Conservation (phyloP, 2,888 invertebrate genomes). For the Diloba caeruleocephala region DNA sequence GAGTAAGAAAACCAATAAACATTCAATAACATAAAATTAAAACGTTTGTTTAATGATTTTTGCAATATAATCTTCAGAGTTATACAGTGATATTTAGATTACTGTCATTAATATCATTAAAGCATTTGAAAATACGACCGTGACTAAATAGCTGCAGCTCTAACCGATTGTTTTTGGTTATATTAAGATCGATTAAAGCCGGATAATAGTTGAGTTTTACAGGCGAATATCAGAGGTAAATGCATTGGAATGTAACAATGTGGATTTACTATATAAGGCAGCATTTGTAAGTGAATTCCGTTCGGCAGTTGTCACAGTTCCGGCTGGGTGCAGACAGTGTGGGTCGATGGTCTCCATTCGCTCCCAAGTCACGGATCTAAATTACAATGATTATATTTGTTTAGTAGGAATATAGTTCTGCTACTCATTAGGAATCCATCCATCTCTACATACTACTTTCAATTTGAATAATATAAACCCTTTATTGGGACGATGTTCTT, state of each 20-base stretch:
- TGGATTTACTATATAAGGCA: conserved; percentile 54
- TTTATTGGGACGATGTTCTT: too few relatives aligned
- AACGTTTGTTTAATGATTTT: conserved; percentile 10
- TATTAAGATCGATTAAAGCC: conserved; percentile 19
- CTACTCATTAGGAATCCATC: too few relatives aligned
- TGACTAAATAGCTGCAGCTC: conserved; percentile 25
- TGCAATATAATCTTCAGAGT: conserved; percentile 17
- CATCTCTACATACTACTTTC: too few relatives aligned
- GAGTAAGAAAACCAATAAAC: conserved; percentile 21
- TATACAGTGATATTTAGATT: conserved; percentile 24
- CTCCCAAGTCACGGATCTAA: conserved; percentile 8
- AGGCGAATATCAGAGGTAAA: conserved; percentile 27
- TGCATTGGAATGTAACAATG: conserved; percentile 53
- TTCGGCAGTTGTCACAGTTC: conserved; percentile 58
- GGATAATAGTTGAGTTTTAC: conserved; percentile 24
- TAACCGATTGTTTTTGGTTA: conserved; percentile 36
- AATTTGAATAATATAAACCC: too few relatives aligned
- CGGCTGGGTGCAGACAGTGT: conserved; percentile 51
- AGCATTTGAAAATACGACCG: conserved; percentile 31
- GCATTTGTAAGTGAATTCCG: conserved; percentile 56
- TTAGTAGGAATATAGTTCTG: conserved; percentile 1
- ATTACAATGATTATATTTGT: conserved; percentile 4
- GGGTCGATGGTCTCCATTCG: conserved; percentile 29
- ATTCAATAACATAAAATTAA: conserved; percentile 21
- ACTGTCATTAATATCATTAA: conserved; percentile 32